Conservation (phyloP, 2,113 vertebrate species). For the Cariama cristata region DNA sequence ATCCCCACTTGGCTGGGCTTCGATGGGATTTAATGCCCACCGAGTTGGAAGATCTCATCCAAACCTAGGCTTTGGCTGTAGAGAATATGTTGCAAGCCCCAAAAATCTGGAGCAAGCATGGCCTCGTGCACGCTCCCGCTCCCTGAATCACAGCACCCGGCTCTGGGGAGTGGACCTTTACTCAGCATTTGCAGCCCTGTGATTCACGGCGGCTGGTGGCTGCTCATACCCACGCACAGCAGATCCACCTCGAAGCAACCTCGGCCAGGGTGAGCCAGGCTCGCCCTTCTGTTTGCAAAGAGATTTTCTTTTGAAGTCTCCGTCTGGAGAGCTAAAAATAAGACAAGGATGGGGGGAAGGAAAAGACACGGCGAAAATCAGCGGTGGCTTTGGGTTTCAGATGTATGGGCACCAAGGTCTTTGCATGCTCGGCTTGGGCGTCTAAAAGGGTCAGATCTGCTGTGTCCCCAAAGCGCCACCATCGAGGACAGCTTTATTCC, state of each 20-base stretch:
- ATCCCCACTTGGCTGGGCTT: fast-evolving
- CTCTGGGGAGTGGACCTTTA: not conserved
- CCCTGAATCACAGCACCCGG: not conserved
- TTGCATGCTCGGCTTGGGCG: not conserved
- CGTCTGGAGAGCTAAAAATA: not conserved
- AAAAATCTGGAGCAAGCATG: not conserved
- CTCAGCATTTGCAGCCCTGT: not conserved
- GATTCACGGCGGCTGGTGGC: not conserved
- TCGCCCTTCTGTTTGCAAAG: not conserved
- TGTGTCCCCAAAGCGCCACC: not conserved
- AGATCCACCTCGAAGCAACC: not conserved
- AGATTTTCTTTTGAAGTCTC: not conserved
- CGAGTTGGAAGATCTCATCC: not conserved
- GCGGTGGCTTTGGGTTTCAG: not conserved
- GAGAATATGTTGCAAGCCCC: not conserved
- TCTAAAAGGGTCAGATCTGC: not conserved
- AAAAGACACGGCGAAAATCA: not conserved
- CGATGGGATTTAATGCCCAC: fast-evolving
- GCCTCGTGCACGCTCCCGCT: not conserved
- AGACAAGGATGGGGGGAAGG: not conserved
- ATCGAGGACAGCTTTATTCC: not conserved
- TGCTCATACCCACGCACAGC: not conserved
- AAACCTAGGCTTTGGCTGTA: not conserved
- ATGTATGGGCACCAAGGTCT: not conserved
- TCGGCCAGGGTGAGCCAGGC: not conserved